Evolutionary conservation across 2,113 vertebrate genomes (phyloP).

Genomic region (Eulacestoma nigropectus): DNA sequence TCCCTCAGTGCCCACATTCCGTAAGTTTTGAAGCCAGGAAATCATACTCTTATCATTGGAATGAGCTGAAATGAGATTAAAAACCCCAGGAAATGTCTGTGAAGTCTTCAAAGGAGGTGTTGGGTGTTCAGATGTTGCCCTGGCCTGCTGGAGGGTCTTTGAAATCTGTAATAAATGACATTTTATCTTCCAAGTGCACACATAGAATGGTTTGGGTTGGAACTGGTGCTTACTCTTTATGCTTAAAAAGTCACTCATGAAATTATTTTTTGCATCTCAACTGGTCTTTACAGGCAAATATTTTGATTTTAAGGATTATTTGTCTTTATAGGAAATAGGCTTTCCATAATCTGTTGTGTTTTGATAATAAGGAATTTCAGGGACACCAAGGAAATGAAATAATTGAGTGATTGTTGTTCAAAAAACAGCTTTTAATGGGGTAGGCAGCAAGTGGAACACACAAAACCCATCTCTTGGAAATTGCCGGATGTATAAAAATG

Average conservation of each 20-base stretch:
- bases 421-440: neutral
- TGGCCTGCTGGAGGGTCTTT: neutral
- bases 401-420: neutral
- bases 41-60: neutral
- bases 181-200: neutral
- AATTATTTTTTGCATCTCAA: neutral
- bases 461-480: neutral
- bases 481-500: neutral
- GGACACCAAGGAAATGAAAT: neutral
- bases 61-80: neutral
- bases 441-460: neutral
- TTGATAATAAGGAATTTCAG: neutral
- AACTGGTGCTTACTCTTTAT: neutral
- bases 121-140: neutral
- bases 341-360: neutral
- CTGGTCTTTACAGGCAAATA: neutral
- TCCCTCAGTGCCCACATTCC: neutral
- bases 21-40: neutral
- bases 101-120: neutral
- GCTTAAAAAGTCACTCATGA: neutral
- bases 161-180: neutral
- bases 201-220: neutral
- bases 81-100: neutral
- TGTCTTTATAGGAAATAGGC: neutral
- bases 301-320: neutral